Evolutionary conservation across 2,888 invertebrate genomes (phyloP).

Genomic region (Apamea anceps): DNA sequence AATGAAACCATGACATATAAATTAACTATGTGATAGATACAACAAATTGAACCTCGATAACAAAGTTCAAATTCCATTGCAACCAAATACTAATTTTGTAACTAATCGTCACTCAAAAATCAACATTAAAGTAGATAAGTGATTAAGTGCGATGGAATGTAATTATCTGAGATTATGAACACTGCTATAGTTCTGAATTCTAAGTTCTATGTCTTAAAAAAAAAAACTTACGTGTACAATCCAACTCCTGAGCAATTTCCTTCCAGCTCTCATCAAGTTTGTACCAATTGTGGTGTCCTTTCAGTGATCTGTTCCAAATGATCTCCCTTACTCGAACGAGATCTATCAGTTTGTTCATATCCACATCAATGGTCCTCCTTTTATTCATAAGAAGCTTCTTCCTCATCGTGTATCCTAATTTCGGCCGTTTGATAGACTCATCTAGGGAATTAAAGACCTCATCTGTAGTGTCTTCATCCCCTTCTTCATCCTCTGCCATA

Average conservation of each 20-base stretch:
- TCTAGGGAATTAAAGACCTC: constrained; percentile 83
- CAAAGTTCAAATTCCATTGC: background rate
- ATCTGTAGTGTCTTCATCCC: constrained; percentile 82
- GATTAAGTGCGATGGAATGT: background rate
- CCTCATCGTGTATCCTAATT: constrained; percentile 86
- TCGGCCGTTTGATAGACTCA: constrained; percentile 85
- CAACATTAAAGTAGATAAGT: background rate
- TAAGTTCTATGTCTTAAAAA: background rate
- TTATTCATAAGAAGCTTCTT: constrained; percentile 87
- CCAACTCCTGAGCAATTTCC: constrained; percentile 85
- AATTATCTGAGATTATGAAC: background rate
- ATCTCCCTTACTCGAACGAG: constrained; percentile 82
- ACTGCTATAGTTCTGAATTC: background rate
- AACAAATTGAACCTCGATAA: background rate
- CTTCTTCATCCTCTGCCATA: constrained; percentile 84
- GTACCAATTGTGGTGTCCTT: constrained; percentile 88
- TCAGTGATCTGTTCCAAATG: constrained; percentile 87
- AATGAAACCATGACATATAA: too few relatives aligned
- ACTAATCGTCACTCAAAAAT: background rate
- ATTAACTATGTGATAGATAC: too few relatives aligned
- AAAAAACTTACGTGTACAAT: constrained; percentile 83
- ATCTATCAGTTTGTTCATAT: constrained; percentile 85
- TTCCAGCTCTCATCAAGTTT: constrained; percentile 88
- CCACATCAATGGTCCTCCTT: constrained; percentile 84
- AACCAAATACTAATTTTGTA: background rate